Evolutionary conservation across 2,888 invertebrate species (phyloP).

Genomic region (Caenorhabditis becei): DNA sequence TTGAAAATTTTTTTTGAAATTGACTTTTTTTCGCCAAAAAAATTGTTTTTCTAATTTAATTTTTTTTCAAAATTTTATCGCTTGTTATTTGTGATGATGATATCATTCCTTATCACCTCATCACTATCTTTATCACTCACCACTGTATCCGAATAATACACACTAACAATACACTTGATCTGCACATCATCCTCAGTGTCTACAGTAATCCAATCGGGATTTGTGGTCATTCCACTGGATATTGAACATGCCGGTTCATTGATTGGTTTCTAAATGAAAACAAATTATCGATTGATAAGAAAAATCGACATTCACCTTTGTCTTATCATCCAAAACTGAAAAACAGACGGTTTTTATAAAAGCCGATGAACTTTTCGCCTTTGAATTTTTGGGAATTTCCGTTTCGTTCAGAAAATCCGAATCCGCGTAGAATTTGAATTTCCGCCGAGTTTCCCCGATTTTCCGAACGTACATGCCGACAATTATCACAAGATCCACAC

Average conservation of each 20-base stretch:
- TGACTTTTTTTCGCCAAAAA: no score
- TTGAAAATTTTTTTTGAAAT: no score
- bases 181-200: slow-evolving; percentile 43
- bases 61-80: neutral
- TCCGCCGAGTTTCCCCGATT: slow-evolving; percentile 17
- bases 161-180: slow-evolving; percentile 61
- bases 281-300: neutral
- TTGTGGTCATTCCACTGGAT: slow-evolving; percentile 55
- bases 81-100: neutral
- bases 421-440: slow-evolving; percentile 69
- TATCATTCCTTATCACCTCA: no score
- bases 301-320: slow-evolving; percentile 61
- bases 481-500: slow-evolving; percentile 50
- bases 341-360: slow-evolving; percentile 63
- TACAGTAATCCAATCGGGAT: slow-evolving; percentile 66
- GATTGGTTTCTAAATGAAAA: slow-evolving; percentile 51
- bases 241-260: slow-evolving; percentile 65
- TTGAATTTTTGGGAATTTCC: slow-evolving; percentile 45
- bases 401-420: slow-evolving; percentile 63
- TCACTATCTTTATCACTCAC: slow-evolving; percentile 34
- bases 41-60: no score
- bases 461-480: slow-evolving; percentile 62
- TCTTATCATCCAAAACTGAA: slow-evolving; percentile 59
- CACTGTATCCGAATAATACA: slow-evolving; percentile 65
- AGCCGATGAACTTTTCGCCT: slow-evolving; percentile 40